Base-by-base conservation (phyloP, 2,797 vertebrate species). In the Sebastes matsubarae region DNA sequence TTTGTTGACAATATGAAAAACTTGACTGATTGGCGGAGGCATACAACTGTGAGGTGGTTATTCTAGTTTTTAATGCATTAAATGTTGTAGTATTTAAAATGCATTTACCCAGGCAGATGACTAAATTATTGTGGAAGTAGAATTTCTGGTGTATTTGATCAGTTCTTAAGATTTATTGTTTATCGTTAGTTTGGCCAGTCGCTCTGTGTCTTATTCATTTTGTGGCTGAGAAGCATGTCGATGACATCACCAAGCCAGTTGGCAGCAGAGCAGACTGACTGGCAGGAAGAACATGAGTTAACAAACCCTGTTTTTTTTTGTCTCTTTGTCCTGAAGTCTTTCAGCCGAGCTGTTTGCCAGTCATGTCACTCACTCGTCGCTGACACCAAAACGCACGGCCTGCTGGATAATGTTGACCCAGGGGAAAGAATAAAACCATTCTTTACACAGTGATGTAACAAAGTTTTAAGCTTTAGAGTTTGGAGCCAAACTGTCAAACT, bases 341-440 rank as follows among this genome's bases (percentile, higher is more conserved):
- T 90, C 68, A 85, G 61, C 60, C 6, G 5, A 80, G 73, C 90
- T 89, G 72, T 75, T 90, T 89, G 68, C 57, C 80, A 85, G 68
- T 87, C 85, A 55, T 79, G 83, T 89, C 89, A 87, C 84, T 88
- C 72, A 68, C 75, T 77, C 2, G 3, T 2, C 6, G 1, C 70
- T 32, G 73, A 64, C n/a, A 64, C 25, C 8, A 3, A 50, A 72
- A 65, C 72, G 27, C 32, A 58, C 2, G 8, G 63, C 24, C 58
- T 36, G 55, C 68, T 30, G 46, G 12, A 22, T 50, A 1, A 9
- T 69, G 25, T 68, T 61, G 22, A 30, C 38, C 2, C 2, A 14
- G 58, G 5, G 30, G 3, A 13, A 7, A 3, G n/a, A 61, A 10
- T 27, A 1, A 24, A 58, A 10, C 4, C n/a, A 10, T 54, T 22